Conservation (phyloP, 2,888 invertebrate genomes). For the Maniola hyperantus region DNA sequence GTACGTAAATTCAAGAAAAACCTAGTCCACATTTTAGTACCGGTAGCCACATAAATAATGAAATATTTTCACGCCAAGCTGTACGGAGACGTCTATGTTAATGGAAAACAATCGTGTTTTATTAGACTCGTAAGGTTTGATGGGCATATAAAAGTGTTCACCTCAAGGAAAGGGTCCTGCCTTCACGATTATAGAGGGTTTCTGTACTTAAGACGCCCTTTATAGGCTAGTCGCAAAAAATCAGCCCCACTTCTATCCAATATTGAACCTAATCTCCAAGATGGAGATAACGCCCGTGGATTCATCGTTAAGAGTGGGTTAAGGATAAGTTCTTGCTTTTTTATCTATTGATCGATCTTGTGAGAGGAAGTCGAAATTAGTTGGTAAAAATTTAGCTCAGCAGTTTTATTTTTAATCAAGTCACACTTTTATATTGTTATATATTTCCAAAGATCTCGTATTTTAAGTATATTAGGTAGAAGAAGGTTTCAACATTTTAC, state of each 20-base stretch:
- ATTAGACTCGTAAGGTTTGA: conserved; percentile 79
- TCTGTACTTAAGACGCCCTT: conserved; percentile 73
- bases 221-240: conserved; percentile 68
- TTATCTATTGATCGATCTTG: conserved; percentile 22
- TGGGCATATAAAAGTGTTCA: conserved; percentile 77
- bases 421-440: not conserved
- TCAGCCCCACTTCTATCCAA: conserved; percentile 54
- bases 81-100: conserved; percentile 58
- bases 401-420: conserved; percentile 7
- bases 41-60: conserved; percentile 25
- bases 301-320: conserved; percentile 28
- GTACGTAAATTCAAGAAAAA: not conserved
- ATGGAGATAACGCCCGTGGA: conserved; percentile 27
- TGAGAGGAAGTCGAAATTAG: conserved; percentile 21
- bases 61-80: conserved; percentile 31
- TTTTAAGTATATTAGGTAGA: not conserved
- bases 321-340: conserved; percentile 20
- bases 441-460: not conserved
- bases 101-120: conserved; percentile 82
- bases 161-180: conserved; percentile 71
- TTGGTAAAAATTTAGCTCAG: conserved; percentile 7
- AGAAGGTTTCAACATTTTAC: not conserved
- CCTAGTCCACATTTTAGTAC: conserved; percentile 14
- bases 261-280: conserved; percentile 32
- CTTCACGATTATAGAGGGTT: conserved; percentile 73